phyloP scores from a whole-genome alignment of 1,140 invertebrate genomes.

The Harpegnathos saltator region DNA sequence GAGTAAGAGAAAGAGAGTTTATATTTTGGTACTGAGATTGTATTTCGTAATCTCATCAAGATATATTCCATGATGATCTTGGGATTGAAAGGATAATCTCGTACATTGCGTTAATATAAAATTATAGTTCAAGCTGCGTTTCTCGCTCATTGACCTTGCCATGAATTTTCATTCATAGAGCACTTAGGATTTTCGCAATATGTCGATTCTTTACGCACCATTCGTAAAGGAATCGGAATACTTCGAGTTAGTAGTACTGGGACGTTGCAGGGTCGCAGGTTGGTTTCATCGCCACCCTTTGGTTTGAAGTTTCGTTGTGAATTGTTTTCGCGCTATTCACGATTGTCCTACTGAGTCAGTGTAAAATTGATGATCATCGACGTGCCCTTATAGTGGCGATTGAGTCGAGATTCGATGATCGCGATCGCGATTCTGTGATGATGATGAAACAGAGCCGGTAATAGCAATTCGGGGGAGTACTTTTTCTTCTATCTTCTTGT shows the following conservation, averaged over 20 bases:
- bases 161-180: background rate
- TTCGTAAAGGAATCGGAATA: too few relatives aligned
- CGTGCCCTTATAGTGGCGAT: background rate
- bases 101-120: background rate
- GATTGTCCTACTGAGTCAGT: background rate
- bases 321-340: background rate
- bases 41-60: background rate
- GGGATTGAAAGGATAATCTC: constrained; percentile 9
- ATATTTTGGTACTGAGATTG: constrained; percentile 23
- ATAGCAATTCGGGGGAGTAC: constrained; percentile 32
- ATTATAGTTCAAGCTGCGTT: background rate
- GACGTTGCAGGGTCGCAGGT: too few relatives aligned
- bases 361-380: constrained; percentile 13
- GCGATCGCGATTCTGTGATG: background rate
- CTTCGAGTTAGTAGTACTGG: too few relatives aligned
- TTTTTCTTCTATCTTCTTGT: background rate
- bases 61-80: constrained; percentile 15
- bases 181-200: background rate
- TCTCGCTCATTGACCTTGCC: background rate
- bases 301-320: background rate
- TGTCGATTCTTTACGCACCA: background rate
- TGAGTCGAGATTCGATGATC: constrained; percentile 11
- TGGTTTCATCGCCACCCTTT: too few relatives aligned
- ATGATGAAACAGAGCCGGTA: background rate
- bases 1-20: background rate